phyloP scores from a whole-genome alignment of 2,113 vertebrate species.

The Strix aluco region DNA sequence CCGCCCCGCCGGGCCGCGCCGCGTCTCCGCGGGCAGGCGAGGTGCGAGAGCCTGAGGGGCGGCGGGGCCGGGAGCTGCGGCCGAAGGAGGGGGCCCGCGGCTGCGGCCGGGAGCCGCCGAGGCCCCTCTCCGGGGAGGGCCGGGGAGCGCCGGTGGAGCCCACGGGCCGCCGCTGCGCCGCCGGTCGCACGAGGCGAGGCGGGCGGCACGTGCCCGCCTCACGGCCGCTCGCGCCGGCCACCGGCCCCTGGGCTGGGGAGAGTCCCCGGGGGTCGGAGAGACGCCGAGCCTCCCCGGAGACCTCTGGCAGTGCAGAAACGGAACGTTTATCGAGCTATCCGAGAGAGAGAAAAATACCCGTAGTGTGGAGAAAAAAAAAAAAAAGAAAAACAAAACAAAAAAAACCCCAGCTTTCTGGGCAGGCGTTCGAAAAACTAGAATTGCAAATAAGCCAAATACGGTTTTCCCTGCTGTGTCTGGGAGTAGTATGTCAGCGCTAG shows the following conservation, averaged over 20 bases:
- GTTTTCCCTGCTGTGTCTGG: neutral
- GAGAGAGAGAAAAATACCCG: neutral
- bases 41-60: neutral
- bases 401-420: neutral
- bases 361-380: fast-evolving
- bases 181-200: neutral
- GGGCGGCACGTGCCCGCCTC: neutral
- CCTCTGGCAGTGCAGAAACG: too few relatives aligned
- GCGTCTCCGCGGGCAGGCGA: neutral
- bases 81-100: neutral
- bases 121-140: neutral
- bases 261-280: too few relatives aligned
- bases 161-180: too few relatives aligned
- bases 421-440: neutral
- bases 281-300: neutral
- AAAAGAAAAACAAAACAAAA: neutral
- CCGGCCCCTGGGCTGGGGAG: too few relatives aligned
- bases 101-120: neutral
- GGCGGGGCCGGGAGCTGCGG: too few relatives aligned
- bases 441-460: neutral
- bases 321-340: fast-evolving
- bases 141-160: too few relatives aligned
- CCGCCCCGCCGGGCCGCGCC: neutral
- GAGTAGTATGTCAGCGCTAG: neutral
- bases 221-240: too few relatives aligned